Base-by-base conservation (phyloP, 2,113 vertebrate genomes). In the Podarcis cretensis region DNA sequence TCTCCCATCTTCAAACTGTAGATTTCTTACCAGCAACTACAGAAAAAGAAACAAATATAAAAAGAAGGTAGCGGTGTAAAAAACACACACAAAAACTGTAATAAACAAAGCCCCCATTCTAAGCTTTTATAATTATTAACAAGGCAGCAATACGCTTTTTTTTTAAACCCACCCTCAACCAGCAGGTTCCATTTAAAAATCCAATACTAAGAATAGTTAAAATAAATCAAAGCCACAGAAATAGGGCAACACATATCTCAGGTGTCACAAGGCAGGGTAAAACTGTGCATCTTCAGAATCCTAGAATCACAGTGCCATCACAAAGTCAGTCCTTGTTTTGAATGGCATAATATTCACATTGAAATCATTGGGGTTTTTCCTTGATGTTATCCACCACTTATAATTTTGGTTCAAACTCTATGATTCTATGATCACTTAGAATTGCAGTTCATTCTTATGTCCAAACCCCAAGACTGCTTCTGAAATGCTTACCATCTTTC, bases 1-100 rank as follows among this genome's bases (percentile, higher is more conserved):
- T 96, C 93, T 98, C 48, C 98, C 98, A 89, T 97, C 97, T 85
- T 98, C 96, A 94, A 98, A 97, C 81, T 98, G 98, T 74, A 98
- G 92, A 89, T 96, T 98, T 93, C 93, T 97, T 82, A 98, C 97
- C 85, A 97, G 65, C 84, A 98, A 90, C 97, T 98, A 82, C 9
- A 93, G 95, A 91, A 27, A 92, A 65, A 88, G 1, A 6, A n/a
- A 48, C 23, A 8, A 20, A 78, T 32, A 78, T 85, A 90, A 78
- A 85, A 85, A 83, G 25, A 40, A 76, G 30, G 20, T 75, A 32
- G 4, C 14, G 85, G 1, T 2, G 1, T 86, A 25, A 1, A 77
- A 0, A 43, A 13, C 5, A 5, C 40, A 87, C 35, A 88, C n/a
- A 73, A 81, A 7, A 0, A 88, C 14, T n/a, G 43, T 27, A 73